Percentiles rank a stretch among this genome's conserved stretches.
Evolutionary conservation across 2,888 invertebrate species (phyloP).

Genomic region (Harpagoxenus sublaevis): DNA sequence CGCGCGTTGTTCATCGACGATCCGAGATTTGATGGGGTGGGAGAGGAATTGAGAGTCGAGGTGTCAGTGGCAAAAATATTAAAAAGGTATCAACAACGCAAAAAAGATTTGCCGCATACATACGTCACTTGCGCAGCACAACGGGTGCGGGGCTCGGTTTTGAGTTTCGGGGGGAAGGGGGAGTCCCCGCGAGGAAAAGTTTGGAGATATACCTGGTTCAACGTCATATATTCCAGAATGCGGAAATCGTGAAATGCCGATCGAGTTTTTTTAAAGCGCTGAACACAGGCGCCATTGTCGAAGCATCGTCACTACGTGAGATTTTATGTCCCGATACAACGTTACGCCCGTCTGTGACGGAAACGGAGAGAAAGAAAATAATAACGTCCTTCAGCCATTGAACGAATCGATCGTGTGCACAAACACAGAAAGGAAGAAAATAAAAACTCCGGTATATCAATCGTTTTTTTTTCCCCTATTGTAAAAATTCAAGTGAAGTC

Average conservation of each 20-base stretch:
- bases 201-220: slow-evolving; percentile 78
- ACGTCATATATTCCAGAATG: slow-evolving; percentile 37
- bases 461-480: neutral
- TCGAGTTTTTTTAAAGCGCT: neutral
- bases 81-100: slow-evolving; percentile 79
- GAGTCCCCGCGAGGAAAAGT: slow-evolving; percentile 69
- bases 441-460: neutral
- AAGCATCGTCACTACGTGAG: neutral
- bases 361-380: slow-evolving; percentile 24
- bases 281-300: neutral
- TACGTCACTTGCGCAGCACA: slow-evolving; percentile 73
- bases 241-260: neutral
- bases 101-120: slow-evolving; percentile 72
- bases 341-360: neutral
- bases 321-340: neutral
- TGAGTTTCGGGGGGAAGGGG: slow-evolving; percentile 61
- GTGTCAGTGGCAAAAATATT: slow-evolving; percentile 75
- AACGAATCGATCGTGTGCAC: slow-evolving; percentile 14
- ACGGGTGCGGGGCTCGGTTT: slow-evolving; percentile 80
- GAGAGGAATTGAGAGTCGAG: slow-evolving; percentile 48
- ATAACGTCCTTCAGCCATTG: neutral
- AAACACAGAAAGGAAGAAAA: neutral
- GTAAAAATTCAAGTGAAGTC: neutral
- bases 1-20: slow-evolving; percentile 69
- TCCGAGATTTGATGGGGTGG: slow-evolving; percentile 62